A percentile compares a stretch with the other conserved stretches of the same genome.
phyloP scores from a whole-genome alignment of 2,888 invertebrate genomes.

The Erpobdella octoculata region DNA sequence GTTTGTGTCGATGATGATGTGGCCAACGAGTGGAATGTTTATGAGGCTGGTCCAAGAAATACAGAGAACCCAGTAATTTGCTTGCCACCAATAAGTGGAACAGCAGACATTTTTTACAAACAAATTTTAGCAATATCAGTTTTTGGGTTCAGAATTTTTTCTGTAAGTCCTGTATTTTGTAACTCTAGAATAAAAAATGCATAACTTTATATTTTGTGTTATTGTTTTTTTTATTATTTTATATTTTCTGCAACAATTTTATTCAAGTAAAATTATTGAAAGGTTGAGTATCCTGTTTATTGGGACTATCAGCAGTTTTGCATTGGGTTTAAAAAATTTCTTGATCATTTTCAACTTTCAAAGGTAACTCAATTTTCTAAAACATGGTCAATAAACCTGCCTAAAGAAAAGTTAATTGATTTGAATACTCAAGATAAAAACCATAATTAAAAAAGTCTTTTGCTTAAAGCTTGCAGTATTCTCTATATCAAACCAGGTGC shows the following conservation, averaged over 20 bases:
- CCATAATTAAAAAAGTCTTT: neutral
- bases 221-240: neutral
- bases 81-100: conserved; percentile 78
- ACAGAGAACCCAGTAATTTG: conserved; percentile 73
- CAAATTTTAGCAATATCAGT: conserved; percentile 72
- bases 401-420: neutral
- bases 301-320: conserved; percentile 82
- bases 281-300: conserved; percentile 76
- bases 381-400: no score
- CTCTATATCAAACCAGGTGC: conserved; percentile 55
- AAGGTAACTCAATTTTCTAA: conserved; percentile 51
- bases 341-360: conserved; percentile 72
- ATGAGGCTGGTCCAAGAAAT: conserved; percentile 75
- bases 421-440: no score
- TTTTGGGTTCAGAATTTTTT: conserved; percentile 72
- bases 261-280: no score
- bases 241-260: neutral
- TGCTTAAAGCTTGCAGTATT: neutral
- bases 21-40: conserved; percentile 73
- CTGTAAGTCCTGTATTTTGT: conserved; percentile 55
- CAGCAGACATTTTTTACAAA: conserved; percentile 76
- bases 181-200: neutral
- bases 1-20: conserved; percentile 65
- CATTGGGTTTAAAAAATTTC: conserved; percentile 72
- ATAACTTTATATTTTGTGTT: neutral